phyloP scores from a whole-genome alignment of 1,140 invertebrate genomes.

The Stegodyphus dumicola region DNA sequence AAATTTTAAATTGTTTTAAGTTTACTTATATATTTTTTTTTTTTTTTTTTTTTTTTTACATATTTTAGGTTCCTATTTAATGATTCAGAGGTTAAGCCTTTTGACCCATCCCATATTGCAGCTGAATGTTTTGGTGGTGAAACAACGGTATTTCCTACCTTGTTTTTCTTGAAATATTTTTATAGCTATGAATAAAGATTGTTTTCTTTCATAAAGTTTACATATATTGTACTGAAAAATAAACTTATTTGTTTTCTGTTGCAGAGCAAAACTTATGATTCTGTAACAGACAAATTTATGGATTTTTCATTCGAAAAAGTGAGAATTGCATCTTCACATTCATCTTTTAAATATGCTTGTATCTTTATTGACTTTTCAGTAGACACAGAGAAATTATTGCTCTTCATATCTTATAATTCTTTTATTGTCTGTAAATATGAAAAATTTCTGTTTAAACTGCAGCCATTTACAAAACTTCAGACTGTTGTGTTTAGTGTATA shows the following conservation, averaged over 20 bases:
- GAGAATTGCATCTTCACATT: constrained; percentile 35
- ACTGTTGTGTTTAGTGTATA: no score
- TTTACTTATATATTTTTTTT: not conserved
- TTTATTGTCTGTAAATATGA: not conserved
- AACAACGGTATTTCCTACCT: constrained; percentile 79
- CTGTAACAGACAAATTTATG: constrained; percentile 95
- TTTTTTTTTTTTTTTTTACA: not conserved
- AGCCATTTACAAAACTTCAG: not conserved
- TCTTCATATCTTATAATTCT: not conserved
- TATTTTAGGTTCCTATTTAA: constrained; percentile 83
- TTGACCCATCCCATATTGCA: constrained; percentile 93
- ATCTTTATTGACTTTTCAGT: not conserved
- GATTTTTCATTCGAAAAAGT: constrained; percentile 95
- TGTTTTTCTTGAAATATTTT: not conserved
- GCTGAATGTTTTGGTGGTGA: constrained; percentile 96
- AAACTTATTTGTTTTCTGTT: constrained; percentile 65
- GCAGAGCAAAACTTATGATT: constrained; percentile 95
- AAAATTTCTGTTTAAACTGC: not conserved
- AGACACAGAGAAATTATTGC: no score
- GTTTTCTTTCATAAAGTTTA: not conserved
- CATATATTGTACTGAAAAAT: not conserved
- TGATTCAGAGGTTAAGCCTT: constrained; percentile 95
- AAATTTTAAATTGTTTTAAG: not conserved
- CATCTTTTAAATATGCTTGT: not conserved
- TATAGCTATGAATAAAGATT: not conserved